These are phyloP conservation scores for Nylanderia fulva DNA, from an alignment of 1,140 invertebrate species.

Conservation along the genomic window DNA sequence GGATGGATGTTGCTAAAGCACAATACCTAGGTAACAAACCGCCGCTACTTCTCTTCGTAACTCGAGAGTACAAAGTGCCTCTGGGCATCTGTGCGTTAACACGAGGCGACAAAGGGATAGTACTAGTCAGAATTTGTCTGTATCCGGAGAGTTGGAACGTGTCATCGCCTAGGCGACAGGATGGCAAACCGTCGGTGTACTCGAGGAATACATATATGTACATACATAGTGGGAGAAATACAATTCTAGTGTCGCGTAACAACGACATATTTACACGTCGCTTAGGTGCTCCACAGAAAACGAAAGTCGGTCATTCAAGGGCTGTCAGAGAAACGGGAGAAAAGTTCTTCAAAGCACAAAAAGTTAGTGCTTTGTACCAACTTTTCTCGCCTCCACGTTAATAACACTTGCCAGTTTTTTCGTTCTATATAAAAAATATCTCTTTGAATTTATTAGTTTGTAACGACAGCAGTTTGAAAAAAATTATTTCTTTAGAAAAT, in stretches of 20 bases:
- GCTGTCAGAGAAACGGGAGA: neutral
- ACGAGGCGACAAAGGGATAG: neutral
- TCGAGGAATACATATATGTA: constrained; percentile 1
- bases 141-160: constrained; percentile 58
- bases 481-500: neutral
- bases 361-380: neutral
- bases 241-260: constrained; percentile 23
- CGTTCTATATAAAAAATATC: neutral
- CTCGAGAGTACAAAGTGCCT: constrained; percentile 25
- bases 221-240: constrained; percentile 5
- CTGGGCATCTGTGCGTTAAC: constrained; percentile 21
- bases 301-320: constrained; percentile 43
- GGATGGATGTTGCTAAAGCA: neutral
- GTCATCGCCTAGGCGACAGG: constrained; percentile 73
- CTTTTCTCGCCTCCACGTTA: neutral
- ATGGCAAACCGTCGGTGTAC: constrained; percentile 20
- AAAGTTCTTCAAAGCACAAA: neutral
- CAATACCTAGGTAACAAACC: neutral
- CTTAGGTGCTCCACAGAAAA: constrained; percentile 42
- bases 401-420: neutral
- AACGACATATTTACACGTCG: neutral
- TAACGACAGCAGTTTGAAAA: neutral
- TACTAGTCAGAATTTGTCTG: constrained; percentile 8
- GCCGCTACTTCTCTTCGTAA: neutral
- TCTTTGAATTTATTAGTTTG: no score